Percentiles rank a stretch among this genome's conserved stretches.
Evolutionary conservation across 1,140 invertebrate genomes (phyloP).

Genomic region (Monochamus saltuarius): DNA sequence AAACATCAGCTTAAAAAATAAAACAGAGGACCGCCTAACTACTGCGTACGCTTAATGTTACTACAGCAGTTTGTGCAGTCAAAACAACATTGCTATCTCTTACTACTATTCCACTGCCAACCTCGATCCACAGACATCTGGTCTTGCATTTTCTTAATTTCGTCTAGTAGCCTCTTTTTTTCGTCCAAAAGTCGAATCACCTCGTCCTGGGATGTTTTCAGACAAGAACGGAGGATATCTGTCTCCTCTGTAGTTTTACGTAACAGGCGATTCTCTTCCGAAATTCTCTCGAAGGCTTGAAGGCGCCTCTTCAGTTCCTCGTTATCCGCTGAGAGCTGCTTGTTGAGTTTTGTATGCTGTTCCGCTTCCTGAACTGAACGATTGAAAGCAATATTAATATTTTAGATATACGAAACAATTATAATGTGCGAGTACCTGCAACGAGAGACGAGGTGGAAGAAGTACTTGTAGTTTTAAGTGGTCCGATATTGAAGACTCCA

Average conservation of each 20-base stretch:
- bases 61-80: slow-evolving; percentile 63
- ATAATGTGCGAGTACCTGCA: not conserved
- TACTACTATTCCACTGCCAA: slow-evolving; percentile 57
- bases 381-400: slow-evolving; percentile 3
- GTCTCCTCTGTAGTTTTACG: slow-evolving; percentile 65
- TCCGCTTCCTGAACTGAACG: slow-evolving; percentile 1
- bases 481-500: slow-evolving; percentile 69
- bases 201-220: slow-evolving; percentile 70
- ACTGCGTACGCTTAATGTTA: slow-evolving; percentile 44
- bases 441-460: not conserved
- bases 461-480: no score
- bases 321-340: slow-evolving; percentile 61
- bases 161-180: slow-evolving; percentile 71
- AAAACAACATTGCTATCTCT: slow-evolving; percentile 69
- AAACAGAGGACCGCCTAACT: slow-evolving; percentile 22
- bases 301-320: slow-evolving; percentile 64
- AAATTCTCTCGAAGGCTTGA: slow-evolving; percentile 60
- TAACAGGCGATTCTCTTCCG: slow-evolving; percentile 62
- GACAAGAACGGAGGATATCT: slow-evolving; percentile 59
- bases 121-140: slow-evolving; percentile 50
- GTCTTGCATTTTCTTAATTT: slow-evolving; percentile 64
- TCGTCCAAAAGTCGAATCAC: slow-evolving; percentile 66
- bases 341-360: slow-evolving; percentile 28
- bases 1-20: not conserved
- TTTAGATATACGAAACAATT: not conserved